Conservation (phyloP, 1,140 invertebrate species). For the Dolichoris vasculosae region DNA sequence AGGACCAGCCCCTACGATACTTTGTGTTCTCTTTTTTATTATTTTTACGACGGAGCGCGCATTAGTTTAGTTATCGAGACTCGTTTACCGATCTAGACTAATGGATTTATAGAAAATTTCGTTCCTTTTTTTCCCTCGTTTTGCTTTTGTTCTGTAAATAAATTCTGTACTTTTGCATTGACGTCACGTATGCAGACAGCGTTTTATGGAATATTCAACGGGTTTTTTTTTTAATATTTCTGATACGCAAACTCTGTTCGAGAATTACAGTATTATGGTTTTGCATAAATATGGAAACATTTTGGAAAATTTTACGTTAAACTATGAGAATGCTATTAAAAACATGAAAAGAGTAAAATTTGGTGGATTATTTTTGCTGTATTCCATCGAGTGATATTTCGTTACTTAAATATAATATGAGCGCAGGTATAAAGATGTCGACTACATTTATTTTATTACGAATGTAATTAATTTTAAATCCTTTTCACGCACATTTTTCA, state of each 20-base stretch:
- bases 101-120: conserved; percentile 27
- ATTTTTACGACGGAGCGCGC: neutral
- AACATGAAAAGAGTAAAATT: neutral
- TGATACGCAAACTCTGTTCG: neutral
- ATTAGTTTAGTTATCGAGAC: conserved; percentile 21
- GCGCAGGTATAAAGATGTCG: neutral
- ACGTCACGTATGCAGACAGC: conserved; percentile 1
- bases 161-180: neutral
- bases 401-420: neutral
- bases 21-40: neutral
- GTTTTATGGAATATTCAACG: neutral
- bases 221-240: neutral
- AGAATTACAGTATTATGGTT: neutral
- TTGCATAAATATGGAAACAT: neutral
- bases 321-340: neutral
- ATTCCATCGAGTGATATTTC: neutral
- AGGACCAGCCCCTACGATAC: too few relatives aligned
- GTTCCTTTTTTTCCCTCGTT: conserved; percentile 21
- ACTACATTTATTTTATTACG: neutral
- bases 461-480: neutral
- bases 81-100: conserved; percentile 27
- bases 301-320: neutral
- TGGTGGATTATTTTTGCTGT: neutral
- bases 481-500: neutral
- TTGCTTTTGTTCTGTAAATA: conserved; percentile 5